Evolutionary conservation across 2,888 invertebrate genomes (phyloP).

Genomic region (Euplagia quadripunctaria): DNA sequence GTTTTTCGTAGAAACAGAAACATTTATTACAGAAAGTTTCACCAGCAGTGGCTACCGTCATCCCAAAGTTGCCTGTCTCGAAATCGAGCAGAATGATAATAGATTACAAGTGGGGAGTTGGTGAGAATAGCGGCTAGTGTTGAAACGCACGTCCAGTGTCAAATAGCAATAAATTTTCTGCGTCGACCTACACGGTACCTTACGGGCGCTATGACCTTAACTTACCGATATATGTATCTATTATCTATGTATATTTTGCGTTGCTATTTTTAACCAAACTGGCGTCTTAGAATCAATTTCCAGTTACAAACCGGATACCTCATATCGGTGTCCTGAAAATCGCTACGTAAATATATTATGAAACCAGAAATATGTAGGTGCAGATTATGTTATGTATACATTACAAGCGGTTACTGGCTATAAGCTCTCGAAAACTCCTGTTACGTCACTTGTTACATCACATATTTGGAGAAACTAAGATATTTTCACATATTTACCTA

Average conservation of each 20-base stretch:
- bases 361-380: slow-evolving; percentile 32
- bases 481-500: slow-evolving; percentile 49
- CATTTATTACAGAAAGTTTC: neutral
- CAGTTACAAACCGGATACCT: slow-evolving; percentile 60
- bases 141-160: slow-evolving; percentile 55
- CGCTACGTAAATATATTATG: slow-evolving; percentile 47
- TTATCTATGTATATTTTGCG: slow-evolving; percentile 31
- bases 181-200: slow-evolving; percentile 46
- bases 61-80: slow-evolving; percentile 25
- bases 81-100: slow-evolving; percentile 49
- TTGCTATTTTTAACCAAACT: slow-evolving; percentile 60
- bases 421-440: neutral
- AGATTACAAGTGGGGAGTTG: slow-evolving; percentile 50
- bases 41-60: slow-evolving; percentile 25
- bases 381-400: too few relatives aligned
- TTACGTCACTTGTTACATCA: neutral
- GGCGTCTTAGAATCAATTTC: slow-evolving; percentile 65
- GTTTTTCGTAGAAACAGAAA: neutral
- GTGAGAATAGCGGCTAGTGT: slow-evolving; percentile 44
- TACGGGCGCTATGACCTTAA: slow-evolving; percentile 46
- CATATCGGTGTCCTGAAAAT: slow-evolving; percentile 62
- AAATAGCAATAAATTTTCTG: slow-evolving; percentile 57
- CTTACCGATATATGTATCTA: slow-evolving; percentile 33
- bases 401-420: neutral
- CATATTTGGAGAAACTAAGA: slow-evolving; percentile 30